phyloP scores from a whole-genome alignment of 2,888 invertebrate species.

The Neoaliturus tenellus region DNA sequence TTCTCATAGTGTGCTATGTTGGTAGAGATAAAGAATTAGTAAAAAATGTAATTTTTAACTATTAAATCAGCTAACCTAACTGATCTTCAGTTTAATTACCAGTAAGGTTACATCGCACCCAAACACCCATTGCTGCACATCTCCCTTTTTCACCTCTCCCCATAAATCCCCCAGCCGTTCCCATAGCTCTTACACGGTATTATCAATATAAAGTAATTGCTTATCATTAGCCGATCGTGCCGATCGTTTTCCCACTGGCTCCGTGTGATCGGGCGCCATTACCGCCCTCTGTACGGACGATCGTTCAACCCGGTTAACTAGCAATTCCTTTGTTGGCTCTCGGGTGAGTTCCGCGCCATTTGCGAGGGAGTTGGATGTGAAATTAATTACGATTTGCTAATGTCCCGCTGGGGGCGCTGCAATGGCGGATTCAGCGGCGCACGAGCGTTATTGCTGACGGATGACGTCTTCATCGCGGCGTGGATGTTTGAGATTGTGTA shows the following conservation, averaged over 20 bases:
- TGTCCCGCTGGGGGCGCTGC: conserved; percentile 12
- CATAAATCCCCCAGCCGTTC: background rate
- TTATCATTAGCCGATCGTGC: background rate
- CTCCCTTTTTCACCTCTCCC: no score
- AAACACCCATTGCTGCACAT: no score
- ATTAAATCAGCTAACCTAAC: no score
- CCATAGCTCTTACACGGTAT: background rate
- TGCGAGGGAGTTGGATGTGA: conserved; percentile 45
- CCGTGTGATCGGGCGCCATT: background rate
- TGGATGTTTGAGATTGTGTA: no score
- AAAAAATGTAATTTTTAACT: no score
- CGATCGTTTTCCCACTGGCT: background rate
- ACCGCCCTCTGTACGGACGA: background rate
- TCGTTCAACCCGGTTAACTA: conserved; percentile 27
- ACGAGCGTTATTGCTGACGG: background rate
- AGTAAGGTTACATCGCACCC: no score
- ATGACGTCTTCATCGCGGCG: background rate
- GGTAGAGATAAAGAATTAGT: no score
- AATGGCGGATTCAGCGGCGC: no score
- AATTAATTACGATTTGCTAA: conserved; percentile 37
- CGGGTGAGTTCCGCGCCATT: conserved; percentile 34
- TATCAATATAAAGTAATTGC: conserved; percentile 8
- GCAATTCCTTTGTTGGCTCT: conserved; percentile 46
- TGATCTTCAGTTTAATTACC: no score
- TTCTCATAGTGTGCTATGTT: no score